phyloP scores from a whole-genome alignment of 2,888 invertebrate genomes.

The Stratiomys singularior region DNA sequence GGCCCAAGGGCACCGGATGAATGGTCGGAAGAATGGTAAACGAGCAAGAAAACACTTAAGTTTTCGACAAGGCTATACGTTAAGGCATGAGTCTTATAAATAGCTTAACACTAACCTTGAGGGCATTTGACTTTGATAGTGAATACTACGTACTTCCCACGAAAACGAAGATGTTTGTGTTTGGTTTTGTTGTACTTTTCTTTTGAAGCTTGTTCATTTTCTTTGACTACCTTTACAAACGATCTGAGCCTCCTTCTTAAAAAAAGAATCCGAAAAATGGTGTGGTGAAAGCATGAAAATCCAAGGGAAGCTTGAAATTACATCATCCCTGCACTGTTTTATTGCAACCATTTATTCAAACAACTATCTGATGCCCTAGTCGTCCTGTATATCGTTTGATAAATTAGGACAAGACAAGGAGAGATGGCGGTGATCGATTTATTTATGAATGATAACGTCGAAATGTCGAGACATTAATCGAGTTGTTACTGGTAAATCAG shows the following conservation, averaged over 20 bases:
- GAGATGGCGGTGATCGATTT: constrained; percentile 19
- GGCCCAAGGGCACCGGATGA: constrained; percentile 4
- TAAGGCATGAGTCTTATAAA: constrained; percentile 36
- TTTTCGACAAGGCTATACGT: constrained; percentile 34
- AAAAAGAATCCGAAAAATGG: not conserved
- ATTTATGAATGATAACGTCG: constrained; percentile 4
- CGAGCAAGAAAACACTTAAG: constrained; percentile 40
- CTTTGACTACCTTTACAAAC: not conserved
- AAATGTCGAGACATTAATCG: constrained; percentile 36
- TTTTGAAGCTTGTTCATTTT: not conserved
- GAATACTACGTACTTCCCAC: not conserved
- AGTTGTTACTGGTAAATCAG: constrained; percentile 17
- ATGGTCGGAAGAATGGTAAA: not conserved
- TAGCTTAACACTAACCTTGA: constrained; percentile 28
- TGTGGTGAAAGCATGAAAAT: not conserved
- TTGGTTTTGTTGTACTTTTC: not conserved
- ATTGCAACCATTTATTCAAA: constrained; percentile 6
- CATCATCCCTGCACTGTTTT: not conserved
- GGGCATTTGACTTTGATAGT: constrained; percentile 13
- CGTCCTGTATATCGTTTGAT: constrained; percentile 2
- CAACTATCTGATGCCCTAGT: constrained; percentile 1
- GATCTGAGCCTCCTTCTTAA: not conserved
- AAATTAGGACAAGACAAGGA: not conserved
- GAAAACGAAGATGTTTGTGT: not conserved
- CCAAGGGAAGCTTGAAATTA: not conserved